Conservation (phyloP, 2,113 vertebrate genomes). For the Rhagologus leucostigma region DNA sequence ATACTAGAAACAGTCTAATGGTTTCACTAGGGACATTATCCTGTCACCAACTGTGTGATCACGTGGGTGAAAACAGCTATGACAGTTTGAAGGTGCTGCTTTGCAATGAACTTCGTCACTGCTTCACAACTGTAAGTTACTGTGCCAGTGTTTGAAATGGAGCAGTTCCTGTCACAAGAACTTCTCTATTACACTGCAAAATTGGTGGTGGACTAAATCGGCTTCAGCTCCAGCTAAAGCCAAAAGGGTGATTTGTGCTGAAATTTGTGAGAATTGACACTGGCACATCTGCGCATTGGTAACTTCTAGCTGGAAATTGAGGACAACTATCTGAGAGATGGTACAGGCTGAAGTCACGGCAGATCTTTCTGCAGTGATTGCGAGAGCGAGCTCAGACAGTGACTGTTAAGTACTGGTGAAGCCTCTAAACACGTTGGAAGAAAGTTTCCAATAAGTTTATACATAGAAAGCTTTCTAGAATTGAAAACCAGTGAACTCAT, state of each 20-base stretch:
- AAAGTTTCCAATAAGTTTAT: background rate
- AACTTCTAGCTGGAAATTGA: background rate
- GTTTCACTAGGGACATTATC: background rate
- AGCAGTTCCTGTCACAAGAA: accelerated
- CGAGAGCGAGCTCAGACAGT: accelerated
- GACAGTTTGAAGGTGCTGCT: background rate
- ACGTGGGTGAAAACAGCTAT: background rate
- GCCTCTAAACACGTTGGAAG: background rate
- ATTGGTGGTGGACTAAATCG: accelerated
- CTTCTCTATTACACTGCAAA: background rate
- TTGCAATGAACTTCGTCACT: background rate
- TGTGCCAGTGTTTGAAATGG: background rate
- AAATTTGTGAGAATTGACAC: accelerated
- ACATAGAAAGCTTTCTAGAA: background rate
- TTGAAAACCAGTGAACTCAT: background rate
- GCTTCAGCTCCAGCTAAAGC: background rate
- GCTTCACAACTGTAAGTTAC: background rate
- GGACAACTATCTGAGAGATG: background rate
- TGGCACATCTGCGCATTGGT: background rate
- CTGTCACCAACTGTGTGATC: background rate
- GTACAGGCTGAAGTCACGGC: too few relatives aligned
- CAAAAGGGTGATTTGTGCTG: background rate
- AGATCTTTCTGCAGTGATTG: background rate
- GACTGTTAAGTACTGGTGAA: background rate
- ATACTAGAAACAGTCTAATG: background rate